Base-by-base conservation (phyloP, 1,140 invertebrate genomes). In the Apis dorsata region DNA sequence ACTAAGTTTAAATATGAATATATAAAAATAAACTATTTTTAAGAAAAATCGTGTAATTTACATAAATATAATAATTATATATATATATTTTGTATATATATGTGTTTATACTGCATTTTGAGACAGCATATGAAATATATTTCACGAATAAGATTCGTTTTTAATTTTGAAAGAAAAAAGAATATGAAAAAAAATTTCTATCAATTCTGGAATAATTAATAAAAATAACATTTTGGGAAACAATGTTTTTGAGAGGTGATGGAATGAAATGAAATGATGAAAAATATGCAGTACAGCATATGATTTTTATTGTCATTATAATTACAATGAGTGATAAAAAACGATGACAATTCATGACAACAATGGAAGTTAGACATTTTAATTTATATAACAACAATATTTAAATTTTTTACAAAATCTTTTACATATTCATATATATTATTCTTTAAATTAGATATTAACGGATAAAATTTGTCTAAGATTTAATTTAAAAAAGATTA, bases 281-380 rank as follows among this genome's bases (percentile, higher is more conserved):
- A 57, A 53, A 19, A 68, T 44, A 73, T 59, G 65, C 68, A 68
- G 81, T 55, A 81, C 79, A 73, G 77, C 57, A 88, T 34, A 65
- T 88, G 88, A 88, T 79, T 84, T 89, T 89, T 89, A 88, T 89
- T 88, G 55, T 65, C 85, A 81, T 84, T 81, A 70, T 49, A 84
- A 63, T 80, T 87, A 87, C 86, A 87, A 86, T 74, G 86, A 73
- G 62, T 10, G 81, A 65, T 28, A 44, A 63, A 55, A 44, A 15
- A 28, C 19, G 63, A 28, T 55, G 63, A 24, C 28, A 68, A 24
- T 53, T 19, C 44, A 10, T 7, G 28, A 51, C 28, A 34, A 72
- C 28, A 24, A 17, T 53, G 19, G 19, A 65, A 65, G 13, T 34
- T 65, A 19, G 0, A 65, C 13, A 28, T 13, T 13, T n/a, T 13